Base-by-base conservation (phyloP, 2,888 invertebrate genomes). In the Sminthurides aquaticus region DNA sequence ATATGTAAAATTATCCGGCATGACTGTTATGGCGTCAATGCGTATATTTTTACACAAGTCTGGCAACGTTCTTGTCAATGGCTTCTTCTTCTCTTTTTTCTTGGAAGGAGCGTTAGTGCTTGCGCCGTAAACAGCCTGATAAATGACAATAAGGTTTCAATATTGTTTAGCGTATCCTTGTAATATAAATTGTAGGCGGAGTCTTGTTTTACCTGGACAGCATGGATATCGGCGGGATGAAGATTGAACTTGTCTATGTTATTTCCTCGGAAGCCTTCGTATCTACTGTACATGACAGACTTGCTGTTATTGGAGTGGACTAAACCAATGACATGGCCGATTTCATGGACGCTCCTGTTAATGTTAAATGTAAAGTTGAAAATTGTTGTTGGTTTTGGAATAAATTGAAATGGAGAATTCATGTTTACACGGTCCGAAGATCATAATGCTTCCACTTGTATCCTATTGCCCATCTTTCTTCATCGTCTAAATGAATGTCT, bases 11-110 rank as follows among this genome's bases (percentile, higher is more conserved):
- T 91, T 91, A 74, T 93, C 90, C 1, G 88, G 88, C 0, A 91
- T 88, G 77, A 89, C 90, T 78, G 95, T 95, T 70, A 96, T 85
- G 2, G 94, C 89, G 78, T 97, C 94, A 66, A 93, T 82, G 76
- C 85, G 86, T 1, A 90, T 83, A 79, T 90, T 87, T 24, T 83
- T 84, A 78, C 93, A 94, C 1, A 94, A 83, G 55, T 85, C 84
- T 1, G 85, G 82, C 15, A 34, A 34, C 5, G 43, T 34, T 34
- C 77, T 89, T 89, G 66, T 86, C 85, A 0, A 67, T 84, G 82
- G 20, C 20, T 57, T 57, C 29, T 20, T 24, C 29, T 11, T 18
- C 18, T 54, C 29, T 43, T 60, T 49, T 18, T 28, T 34, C 18
- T 60, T 43, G 49, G 20, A 49, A 28, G 49, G 49, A 3, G 11